phyloP scores from a whole-genome alignment of 64 coral and sea anemone genomes.

The Montipora cactus region DNA sequence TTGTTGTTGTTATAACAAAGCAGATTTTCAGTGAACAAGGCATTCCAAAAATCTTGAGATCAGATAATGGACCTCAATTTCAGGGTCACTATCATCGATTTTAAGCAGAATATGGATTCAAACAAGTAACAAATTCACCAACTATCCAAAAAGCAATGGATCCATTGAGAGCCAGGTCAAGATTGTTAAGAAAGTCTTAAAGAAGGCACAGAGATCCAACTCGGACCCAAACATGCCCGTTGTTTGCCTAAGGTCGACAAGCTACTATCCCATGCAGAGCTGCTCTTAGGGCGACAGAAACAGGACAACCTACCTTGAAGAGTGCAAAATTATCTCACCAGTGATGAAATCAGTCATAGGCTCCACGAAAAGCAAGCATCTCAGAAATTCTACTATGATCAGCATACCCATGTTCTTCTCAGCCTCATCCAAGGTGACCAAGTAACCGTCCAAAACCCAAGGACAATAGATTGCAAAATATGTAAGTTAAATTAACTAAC shows the following conservation, averaged over 20 bases:
- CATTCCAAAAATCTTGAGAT: slow-evolving; percentile 18
- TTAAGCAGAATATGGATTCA: slow-evolving; percentile 9
- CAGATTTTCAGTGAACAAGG: slow-evolving; percentile 59
- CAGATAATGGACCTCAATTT: slow-evolving; percentile 42
- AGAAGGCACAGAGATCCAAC: neutral
- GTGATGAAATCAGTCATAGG: neutral
- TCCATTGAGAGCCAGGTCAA: slow-evolving; percentile 5
- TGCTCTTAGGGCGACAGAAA: too few relatives aligned
- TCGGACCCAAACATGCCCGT: slow-evolving; percentile 37
- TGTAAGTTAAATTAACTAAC: too few relatives aligned
- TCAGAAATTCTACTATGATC: slow-evolving; percentile 8
- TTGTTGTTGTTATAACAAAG: neutral
- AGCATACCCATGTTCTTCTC: neutral
- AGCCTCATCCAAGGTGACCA: neutral
- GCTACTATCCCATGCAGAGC: too few relatives aligned
- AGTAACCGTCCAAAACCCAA: neutral
- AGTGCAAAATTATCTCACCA: neutral
- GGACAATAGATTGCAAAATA: too few relatives aligned
- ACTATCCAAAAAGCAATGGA: neutral
- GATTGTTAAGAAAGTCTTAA: neutral
- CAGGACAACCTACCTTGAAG: neutral
- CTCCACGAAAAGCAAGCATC: neutral
- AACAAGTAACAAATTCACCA: neutral
- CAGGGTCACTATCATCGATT: neutral
- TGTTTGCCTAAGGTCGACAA: slow-evolving; percentile 20